Evolutionary conservation across 2,888 invertebrate species (phyloP), one percentile per base, ranked within the genome.

Genomic region (Eupithecia abbreviata): DNA sequence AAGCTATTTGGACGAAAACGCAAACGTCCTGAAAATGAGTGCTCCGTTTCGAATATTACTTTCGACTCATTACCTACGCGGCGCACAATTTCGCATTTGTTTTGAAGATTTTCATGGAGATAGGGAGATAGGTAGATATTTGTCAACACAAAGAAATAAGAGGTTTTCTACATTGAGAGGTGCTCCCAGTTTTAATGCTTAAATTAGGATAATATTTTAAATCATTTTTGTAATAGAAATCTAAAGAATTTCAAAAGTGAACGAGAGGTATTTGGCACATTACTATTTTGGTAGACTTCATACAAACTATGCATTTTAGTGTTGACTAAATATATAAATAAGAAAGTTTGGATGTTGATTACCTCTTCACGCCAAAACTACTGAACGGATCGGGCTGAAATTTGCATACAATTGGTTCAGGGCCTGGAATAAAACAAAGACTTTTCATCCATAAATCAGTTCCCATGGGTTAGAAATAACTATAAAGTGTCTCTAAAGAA

Each of bases 1-100:
- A 88, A 90, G 89, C 89, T 89, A 91, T 91, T 90, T 89, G 81
- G 81, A 80, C 79, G 78, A 83, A 77, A 83, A 84, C 80, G 78
- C 83, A 77, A 83, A 84, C 82, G 81, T 73, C 82, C 77, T 71
- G 78, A 81, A 84, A 82, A 77, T 76, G 72, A 77, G 55, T 69
- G 74, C 71, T 75, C 72, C 58, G 49, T 73, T 72, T 77, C 71
- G 71, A 62, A 76, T 78, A 71, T 68, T 67, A 73, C 65, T 10
- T 45, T 68, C 45, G 65, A 65, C 58, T 74, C 65, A 77, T 77
- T 73, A 45, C 45, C 69, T 75, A 43, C 70, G 68, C 55, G 74
- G 77, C 73, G 49, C 74, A 76, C 66, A 73, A 70, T 72, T 77
- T 82, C 77, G 66, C 66, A 18, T 73, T 73, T 73, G 47, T 76